phyloP scores from a whole-genome alignment of 2,797 vertebrate species.

The Margarornis squamiger region DNA sequence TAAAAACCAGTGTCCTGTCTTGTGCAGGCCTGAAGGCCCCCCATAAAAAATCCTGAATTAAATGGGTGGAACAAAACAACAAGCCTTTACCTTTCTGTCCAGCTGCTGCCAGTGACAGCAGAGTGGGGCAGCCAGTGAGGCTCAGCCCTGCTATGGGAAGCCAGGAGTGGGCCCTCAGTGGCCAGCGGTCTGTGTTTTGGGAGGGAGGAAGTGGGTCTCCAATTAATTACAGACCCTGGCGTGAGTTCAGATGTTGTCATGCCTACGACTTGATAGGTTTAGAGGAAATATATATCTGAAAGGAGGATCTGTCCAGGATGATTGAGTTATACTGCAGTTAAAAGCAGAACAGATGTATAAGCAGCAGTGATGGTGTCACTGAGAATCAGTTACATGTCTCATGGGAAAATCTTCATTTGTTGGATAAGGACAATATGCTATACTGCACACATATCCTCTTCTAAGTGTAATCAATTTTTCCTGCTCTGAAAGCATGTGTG shows the following conservation, averaged over 20 bases:
- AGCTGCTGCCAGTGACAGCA: background rate
- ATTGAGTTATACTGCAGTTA: conserved; percentile 68
- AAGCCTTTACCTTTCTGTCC: background rate
- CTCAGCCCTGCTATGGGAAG: background rate
- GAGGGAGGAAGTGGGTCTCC: background rate
- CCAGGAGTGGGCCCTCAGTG: background rate
- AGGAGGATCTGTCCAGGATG: conserved; percentile 65
- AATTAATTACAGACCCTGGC: conserved; percentile 62
- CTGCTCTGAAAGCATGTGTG: conserved; percentile 26
- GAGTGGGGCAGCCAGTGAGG: background rate
- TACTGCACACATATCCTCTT: conserved; percentile 32
- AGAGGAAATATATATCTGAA: conserved; percentile 64
- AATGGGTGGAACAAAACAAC: background rate
- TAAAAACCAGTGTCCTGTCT: background rate
- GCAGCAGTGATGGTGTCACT: conserved; percentile 65
- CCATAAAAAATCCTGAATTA: background rate
- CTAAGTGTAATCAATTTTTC: conserved; percentile 53
- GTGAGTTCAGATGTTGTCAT: conserved; percentile 52
- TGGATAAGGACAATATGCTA: conserved; percentile 78
- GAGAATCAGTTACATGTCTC: conserved; percentile 74
- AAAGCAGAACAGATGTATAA: conserved; percentile 79
- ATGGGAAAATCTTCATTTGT: conserved; percentile 79
- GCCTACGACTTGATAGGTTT: conserved; percentile 63
- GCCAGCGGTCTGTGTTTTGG: background rate
- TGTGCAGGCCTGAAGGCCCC: background rate